phyloP scores from a whole-genome alignment of 2,113 vertebrate genomes.

The Cynopterus brachyotis region DNA sequence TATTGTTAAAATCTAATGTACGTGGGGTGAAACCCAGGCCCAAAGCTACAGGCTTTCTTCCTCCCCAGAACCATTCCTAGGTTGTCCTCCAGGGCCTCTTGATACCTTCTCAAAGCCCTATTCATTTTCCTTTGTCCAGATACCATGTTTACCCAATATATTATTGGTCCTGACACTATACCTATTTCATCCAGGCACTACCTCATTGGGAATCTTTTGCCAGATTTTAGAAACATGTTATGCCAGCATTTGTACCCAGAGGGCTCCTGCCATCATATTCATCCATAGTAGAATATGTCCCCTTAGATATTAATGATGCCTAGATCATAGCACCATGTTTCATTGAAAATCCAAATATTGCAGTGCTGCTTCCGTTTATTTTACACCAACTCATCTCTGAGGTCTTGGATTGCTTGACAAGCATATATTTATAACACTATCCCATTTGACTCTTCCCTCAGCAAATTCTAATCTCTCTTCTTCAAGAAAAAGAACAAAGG shows the following conservation, averaged over 20 bases:
- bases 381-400: neutral
- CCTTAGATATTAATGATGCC: neutral
- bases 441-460: neutral
- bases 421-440: neutral
- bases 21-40: neutral
- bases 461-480: neutral
- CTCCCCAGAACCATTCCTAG: neutral
- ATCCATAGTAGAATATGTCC: neutral
- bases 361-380: neutral
- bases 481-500: neutral
- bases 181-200: neutral
- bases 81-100: neutral
- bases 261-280: neutral
- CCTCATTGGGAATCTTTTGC: neutral
- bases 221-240: neutral
- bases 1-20: neutral
- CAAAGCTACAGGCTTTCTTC: neutral
- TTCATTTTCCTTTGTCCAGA: neutral
- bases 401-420: neutral
- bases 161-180: neutral
- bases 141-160: neutral
- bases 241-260: rapidly evolving
- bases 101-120: neutral
- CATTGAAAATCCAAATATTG: neutral
- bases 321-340: neutral